A percentile compares a stretch with the other conserved stretches of the same genome.
Conservation (phyloP, 2,888 invertebrate species). For the Dorcus parallelipipedus region DNA sequence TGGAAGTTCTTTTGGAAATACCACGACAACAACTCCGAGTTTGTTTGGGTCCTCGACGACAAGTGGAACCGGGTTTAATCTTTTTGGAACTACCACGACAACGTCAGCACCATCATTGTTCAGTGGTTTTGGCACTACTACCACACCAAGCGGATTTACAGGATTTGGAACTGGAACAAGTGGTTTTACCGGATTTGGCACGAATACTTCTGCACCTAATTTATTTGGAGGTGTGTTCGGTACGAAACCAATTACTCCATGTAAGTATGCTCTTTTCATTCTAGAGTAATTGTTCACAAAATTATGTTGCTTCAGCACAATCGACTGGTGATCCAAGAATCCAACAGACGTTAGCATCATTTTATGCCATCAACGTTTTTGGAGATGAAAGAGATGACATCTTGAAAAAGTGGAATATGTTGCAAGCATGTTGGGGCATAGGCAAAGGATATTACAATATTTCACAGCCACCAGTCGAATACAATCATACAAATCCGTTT, state of each 20-base stretch:
- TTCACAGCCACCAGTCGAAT: constrained; percentile 74
- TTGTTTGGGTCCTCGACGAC: constrained; percentile 33
- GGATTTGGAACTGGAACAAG: constrained; percentile 45
- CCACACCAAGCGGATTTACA: constrained; percentile 43
- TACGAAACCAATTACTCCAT: constrained; percentile 45
- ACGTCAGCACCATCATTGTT: constrained; percentile 33
- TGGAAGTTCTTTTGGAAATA: constrained; percentile 36
- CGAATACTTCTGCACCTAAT: constrained; percentile 30
- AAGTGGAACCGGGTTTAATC: constrained; percentile 35
- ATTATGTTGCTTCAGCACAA: neutral
- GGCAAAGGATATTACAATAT: constrained; percentile 81
- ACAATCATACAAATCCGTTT: constrained; percentile 85
- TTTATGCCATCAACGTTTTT: constrained; percentile 63
- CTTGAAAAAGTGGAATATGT: constrained; percentile 90
- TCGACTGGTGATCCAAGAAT: constrained; percentile 27
- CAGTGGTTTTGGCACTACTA: constrained; percentile 51
- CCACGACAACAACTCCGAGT: constrained; percentile 35
- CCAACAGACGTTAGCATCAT: constrained; percentile 51
- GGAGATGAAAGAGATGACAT: constrained; percentile 94
- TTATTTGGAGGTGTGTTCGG: constrained; percentile 37
- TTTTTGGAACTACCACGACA: constrained; percentile 43
- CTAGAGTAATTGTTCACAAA: neutral
- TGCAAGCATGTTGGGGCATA: constrained; percentile 86
- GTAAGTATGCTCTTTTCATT: constrained; percentile 7
- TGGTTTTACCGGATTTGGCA: constrained; percentile 38